Base-by-base conservation (phyloP, 2,888 invertebrate genomes). In the Tanypteryx hageni region DNA sequence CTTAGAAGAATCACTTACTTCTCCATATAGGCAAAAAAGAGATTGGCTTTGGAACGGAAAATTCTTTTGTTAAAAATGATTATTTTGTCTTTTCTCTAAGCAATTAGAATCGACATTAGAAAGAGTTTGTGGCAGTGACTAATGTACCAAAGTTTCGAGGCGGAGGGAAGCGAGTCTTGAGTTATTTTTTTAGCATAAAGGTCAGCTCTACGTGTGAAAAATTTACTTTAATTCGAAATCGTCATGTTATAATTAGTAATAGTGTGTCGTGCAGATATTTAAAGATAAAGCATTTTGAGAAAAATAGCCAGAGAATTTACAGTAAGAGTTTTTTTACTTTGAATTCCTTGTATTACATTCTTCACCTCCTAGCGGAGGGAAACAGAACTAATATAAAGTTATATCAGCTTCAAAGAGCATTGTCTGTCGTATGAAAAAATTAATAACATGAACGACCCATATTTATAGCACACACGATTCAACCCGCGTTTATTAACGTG, bases 101-200 rank as follows among this genome's bases (percentile, higher is more conserved):
- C 44, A 44, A 44, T n/a, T 89, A 89, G 89, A 89, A 18, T 16
- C 27, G 86, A 64, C 64, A 68, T 64, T 89, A 89, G 89, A 31
- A n/a, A 64, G 9, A 14, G n/a, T 44, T 61, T 68, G 57, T 10
- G 31, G n/a, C 64, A n/a, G 64, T 11, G n/a, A 18, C 13, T 44
- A n/a, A 64, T 68, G 44, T 61, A 59, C 44, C 44, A 44, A 44
- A 44, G 44, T 44, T 44, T 44, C 83, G 16, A 9, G 56, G 18
- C 18, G 10, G 56, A 83, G 11, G 18, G 22, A 83, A 83, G n/a
- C 64, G 64, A 64, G 11, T 57, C 22, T 9, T 56, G 44, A 57
- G 10, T 18, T 31, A 13, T 18, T n/a, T 10, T 57, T 57, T 57
- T 56, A 83, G 83, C 57, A 44, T 44, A 8, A 2, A 83, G 3